Base-by-base conservation (phyloP, 2,113 vertebrate genomes). In the Trogon melanurus region DNA sequence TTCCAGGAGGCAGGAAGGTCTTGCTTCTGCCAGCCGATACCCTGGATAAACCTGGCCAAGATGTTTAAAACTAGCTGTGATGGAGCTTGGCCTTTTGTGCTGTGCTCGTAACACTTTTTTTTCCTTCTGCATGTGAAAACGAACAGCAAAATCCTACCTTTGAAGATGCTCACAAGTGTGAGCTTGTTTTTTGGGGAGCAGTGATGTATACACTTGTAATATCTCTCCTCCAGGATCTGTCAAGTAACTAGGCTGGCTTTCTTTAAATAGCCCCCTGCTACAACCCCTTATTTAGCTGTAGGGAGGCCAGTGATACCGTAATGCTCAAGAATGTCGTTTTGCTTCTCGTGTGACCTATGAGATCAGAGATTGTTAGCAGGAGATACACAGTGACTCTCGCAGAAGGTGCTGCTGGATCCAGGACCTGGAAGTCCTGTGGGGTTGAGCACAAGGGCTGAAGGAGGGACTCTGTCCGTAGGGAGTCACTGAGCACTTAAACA, bases 261-360 rank as follows among this genome's bases (percentile, higher is more conserved):
- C 75, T 78, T 94, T 95, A 93, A 95, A 96, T 92, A 73, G 53
- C 85, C 47, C 5, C 6, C 50, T 83, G 71, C 30, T 16, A 14
- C 75, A 48, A 2, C 86, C 87, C 57, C 89, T 93, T 70, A 88
- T 95, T 96, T 93, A 93, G 83, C 57, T 91, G 45, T 44, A 60
- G 74, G 70, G 64, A 82, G 80, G 71, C 66, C 71, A 94, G 67
- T 57, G 87, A 73, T 66, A 83, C 0, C 9, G 79, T 80, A 78
- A 90, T 76, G 82, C 91, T 88, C 73, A 96, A 85, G 88, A 95
- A 96, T 92, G 85, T 64, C 25, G 60, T 93, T 97, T 70, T 96
- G 88, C 75, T 88, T 87, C 91, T 96, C 16, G 10, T 93, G 93
- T 97, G 95, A 96, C 91, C 78, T 80, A 88, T 95, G 91, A 96